Conservation (phyloP, 2,888 invertebrate species). For the Malthinus seriepunctatus region DNA sequence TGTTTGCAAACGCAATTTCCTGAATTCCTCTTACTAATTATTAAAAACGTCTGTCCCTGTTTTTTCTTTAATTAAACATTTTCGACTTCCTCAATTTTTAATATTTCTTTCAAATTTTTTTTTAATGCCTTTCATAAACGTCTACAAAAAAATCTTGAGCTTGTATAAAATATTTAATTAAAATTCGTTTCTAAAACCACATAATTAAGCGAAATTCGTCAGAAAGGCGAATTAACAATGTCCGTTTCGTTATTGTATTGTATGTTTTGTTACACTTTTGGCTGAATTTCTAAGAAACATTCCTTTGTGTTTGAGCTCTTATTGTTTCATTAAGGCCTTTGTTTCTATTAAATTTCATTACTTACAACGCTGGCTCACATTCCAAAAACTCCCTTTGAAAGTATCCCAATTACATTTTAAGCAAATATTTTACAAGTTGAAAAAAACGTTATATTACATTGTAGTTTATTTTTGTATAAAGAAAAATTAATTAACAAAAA, state of each 20-base stretch:
- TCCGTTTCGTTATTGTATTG: slow-evolving; percentile 27
- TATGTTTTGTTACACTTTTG: slow-evolving; percentile 29
- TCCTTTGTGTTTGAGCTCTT: slow-evolving; percentile 21
- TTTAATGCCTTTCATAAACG: background rate
- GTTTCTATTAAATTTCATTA: slow-evolving; percentile 29
- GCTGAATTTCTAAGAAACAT: slow-evolving; percentile 28
- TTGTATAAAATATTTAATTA: slow-evolving; percentile 20
- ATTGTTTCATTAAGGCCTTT: slow-evolving; percentile 28
- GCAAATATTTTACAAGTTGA: no score
- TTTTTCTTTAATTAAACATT: no score
- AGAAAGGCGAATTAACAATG: slow-evolving; percentile 23
- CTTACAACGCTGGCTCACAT: slow-evolving; percentile 12
- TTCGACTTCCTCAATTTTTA: no score
- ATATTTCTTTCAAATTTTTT: no score
- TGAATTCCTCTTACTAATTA: no score
- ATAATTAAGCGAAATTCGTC: slow-evolving; percentile 22
- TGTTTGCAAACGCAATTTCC: no score
- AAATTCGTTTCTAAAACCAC: slow-evolving; percentile 21
- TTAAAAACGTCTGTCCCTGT: no score
- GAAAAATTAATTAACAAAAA: no score
- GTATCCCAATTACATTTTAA: no score
- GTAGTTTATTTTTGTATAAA: no score
- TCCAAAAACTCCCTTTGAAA: background rate
- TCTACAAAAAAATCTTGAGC: background rate
- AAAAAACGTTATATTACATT: no score